These are phyloP conservation scores for Pseudoatta argentina DNA, from an alignment of 1,140 invertebrate species.

Conservation along the genomic window DNA sequence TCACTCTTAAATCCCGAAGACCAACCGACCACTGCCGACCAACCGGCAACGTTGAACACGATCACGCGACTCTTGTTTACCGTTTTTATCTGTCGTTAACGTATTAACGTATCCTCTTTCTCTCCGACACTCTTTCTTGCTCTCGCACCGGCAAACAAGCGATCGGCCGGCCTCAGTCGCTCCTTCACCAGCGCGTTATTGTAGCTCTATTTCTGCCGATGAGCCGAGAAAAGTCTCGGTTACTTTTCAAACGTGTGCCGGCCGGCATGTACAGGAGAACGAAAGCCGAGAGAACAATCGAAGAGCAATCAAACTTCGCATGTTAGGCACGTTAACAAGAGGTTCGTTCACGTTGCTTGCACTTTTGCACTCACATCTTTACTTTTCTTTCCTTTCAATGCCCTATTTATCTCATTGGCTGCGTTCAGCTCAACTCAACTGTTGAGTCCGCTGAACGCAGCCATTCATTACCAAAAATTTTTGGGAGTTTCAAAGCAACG, in stretches of 20 bases:
- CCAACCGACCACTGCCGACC: neutral
- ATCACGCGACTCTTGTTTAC: slow-evolving; percentile 38
- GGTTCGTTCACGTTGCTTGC: no score
- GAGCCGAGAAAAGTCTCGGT: slow-evolving; percentile 55
- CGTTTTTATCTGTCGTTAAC: neutral
- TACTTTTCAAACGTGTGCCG: slow-evolving; percentile 54
- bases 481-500: no score
- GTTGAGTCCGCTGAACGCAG: no score
- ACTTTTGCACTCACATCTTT: no score
- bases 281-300: neutral
- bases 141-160: neutral
- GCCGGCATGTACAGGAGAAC: neutral
- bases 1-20: slow-evolving; percentile 41
- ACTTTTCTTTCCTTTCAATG: no score
- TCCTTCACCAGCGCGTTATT: neutral
- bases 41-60: slow-evolving; percentile 7
- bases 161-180: neutral
- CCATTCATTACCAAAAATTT: no score
- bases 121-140: neutral
- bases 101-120: neutral
- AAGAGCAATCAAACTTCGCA: neutral
- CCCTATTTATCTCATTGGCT: no score
- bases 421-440: no score
- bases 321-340: neutral
- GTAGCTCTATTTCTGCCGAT: slow-evolving; percentile 44